A percentile compares a stretch with the other conserved stretches of the same genome.
Evolutionary conservation across 2,797 vertebrate species (phyloP).

Genomic region (Sebastes taczanowskii): DNA sequence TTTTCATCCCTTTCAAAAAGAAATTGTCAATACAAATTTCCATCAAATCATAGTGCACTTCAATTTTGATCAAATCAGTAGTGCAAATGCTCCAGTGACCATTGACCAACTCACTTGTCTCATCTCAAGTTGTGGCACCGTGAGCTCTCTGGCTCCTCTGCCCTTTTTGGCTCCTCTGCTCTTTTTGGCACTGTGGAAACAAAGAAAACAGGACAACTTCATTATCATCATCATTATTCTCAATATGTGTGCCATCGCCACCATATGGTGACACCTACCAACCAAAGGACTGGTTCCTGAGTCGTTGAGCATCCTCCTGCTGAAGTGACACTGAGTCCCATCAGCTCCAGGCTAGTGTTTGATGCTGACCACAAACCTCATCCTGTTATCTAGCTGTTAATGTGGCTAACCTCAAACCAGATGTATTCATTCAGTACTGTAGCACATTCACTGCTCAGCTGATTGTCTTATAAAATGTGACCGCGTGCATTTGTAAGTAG

Average conservation of each 20-base stretch:
- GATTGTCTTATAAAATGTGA: neutral
- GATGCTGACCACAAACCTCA: neutral
- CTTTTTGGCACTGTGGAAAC: constrained; percentile 31
- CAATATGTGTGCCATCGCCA: neutral
- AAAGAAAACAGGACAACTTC: neutral
- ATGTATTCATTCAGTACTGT: neutral
- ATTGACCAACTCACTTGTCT: constrained; percentile 23
- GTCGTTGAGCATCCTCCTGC: neutral
- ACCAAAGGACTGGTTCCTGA: neutral
- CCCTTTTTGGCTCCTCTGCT: constrained; percentile 26
- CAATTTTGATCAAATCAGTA: neutral
- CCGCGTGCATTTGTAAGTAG: neutral
- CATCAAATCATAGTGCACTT: neutral
- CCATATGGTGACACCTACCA: neutral
- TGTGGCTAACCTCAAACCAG: neutral
- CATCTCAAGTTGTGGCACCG: neutral
- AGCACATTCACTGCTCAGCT: neutral
- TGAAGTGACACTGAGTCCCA: neutral
- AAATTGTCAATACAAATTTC: no score
- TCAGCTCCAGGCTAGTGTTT: neutral
- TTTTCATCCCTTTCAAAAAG: neutral
- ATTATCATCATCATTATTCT: neutral
- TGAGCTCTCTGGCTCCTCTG: neutral
- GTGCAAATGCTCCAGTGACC: neutral
- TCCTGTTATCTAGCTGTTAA: neutral